Evolutionary conservation across 2,113 vertebrate species (phyloP), one percentile per base, ranked within the genome.

Genomic region (Gymnorhina tibicen): DNA sequence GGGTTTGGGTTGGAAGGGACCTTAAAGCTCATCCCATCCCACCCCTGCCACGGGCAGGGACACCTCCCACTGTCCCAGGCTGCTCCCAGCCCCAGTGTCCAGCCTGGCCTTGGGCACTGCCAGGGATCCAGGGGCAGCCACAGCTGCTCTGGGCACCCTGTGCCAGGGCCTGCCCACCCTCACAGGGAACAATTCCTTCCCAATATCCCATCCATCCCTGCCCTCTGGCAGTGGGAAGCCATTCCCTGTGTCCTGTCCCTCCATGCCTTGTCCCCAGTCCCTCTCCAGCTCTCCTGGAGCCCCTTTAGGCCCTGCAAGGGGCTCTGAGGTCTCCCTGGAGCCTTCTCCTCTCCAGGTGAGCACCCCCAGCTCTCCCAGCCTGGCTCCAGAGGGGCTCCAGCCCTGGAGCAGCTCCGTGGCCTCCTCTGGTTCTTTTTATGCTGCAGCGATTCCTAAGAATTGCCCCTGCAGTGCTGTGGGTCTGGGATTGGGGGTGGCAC

Each of bases 21-120:
- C 3, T 28, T 2, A n/a, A 56, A 56, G 2, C 27, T 0, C 81
- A 46, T 3, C 47, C 16, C 1, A 1, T 49, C 0, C 50, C 41
- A n/a, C 6, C 41, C 70, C 59, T 30, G 30, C 59, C 69, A 47
- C 20, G 49, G 47, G 69, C 69, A 74, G 70, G 69, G 69, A 64
- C 81, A 5, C 68, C 59, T 85, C 5, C 68, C 58, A 55, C 58
- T 11, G 13, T 49, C 55, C 79, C 66, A 82, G 23, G 35, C 3
- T 49, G 44, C 44, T 41, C 49, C 49, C 8, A 50, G 24, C 49
- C 49, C 49, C 49, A n/a, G n/a, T n/a, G 49, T 50, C 49, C 49
- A 72, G 2, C 80, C 80, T 53, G 80, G 39, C 67, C 67, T 72
- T 23, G 56, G 80, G 7, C 67, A 72, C 56, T 83, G 8, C 37